These are phyloP conservation scores for Sorex maritimensis DNA, from an alignment of 2,797 vertebrate species.

Conservation along the genomic window DNA sequence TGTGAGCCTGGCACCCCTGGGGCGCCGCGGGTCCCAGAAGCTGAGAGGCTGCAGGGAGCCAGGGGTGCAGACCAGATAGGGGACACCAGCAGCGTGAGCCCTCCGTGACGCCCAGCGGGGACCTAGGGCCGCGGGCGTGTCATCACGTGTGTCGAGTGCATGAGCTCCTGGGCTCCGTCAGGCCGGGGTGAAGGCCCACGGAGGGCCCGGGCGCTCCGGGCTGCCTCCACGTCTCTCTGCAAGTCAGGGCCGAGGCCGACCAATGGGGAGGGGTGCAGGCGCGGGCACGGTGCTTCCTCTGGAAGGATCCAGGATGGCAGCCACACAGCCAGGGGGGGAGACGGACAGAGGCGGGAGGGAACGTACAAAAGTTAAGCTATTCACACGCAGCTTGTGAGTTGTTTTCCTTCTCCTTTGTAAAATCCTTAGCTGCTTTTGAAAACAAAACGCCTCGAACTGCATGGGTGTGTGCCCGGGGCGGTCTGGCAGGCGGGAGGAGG, in stretches of 20 bases:
- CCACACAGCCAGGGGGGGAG: neutral
- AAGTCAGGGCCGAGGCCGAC: conserved; percentile 62
- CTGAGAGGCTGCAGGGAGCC: conserved; percentile 68
- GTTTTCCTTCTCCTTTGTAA: conserved; percentile 82
- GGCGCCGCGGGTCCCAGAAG: fast-evolving
- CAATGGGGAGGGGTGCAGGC: neutral
- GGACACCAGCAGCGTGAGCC: neutral
- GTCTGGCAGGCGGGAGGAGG: conserved; percentile 77
- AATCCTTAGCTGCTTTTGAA: conserved; percentile 90
- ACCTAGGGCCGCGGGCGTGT: too few relatives aligned
- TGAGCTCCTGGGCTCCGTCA: too few relatives aligned
- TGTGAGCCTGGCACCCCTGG: conserved; percentile 47
- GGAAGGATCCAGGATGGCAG: conserved; percentile 60
- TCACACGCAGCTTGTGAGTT: conserved; percentile 84
- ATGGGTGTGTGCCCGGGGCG: conserved; percentile 70
- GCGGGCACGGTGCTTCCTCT: neutral
- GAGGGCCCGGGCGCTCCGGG: too few relatives aligned
- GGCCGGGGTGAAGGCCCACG: too few relatives aligned
- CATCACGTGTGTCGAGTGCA: too few relatives aligned
- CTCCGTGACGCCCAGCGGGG: too few relatives aligned
- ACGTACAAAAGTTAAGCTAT: conserved; percentile 88
- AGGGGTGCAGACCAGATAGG: neutral
- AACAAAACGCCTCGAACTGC: conserved; percentile 87
- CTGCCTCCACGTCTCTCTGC: conserved; percentile 39
- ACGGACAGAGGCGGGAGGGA: conserved; percentile 47